Evolutionary conservation across 2,888 invertebrate genomes (phyloP), one percentile per base, ranked within the genome.

Genomic region (Drosophila cognata): DNA sequence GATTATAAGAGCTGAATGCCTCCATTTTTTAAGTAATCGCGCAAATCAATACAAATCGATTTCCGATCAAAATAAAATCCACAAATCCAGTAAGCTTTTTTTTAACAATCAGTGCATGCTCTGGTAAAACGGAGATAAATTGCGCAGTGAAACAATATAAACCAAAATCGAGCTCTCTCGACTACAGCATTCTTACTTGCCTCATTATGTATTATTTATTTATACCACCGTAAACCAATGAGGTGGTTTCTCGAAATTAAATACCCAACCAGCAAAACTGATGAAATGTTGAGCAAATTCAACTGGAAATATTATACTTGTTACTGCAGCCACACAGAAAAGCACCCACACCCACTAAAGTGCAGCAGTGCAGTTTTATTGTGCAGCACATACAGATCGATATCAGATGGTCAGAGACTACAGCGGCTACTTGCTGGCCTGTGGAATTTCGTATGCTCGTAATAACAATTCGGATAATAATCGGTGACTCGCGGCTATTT

Each of bases 401-500:
- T 41, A 53, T n/a, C n/a, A 43, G 38, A 29, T 36, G n/a, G 25
- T 5, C 51, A 25, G 50, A 43, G 29, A 33, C 38, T 31, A 38
- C 60, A 36, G 29, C 33, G 29, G 60, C 25, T 55, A 31, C 38
- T 38, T 11, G 35, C 56, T 59, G 41, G n/a, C 1, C 13, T 21
- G 25, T 21, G 21, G 41, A 52, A 38, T 50, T 61, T 18, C 18
- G 36, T 28, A 18, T 21, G 6, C 13, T 41, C 56, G 64, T 50
- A 61, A 64, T 76, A 76, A 56, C 52, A 48, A 77, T 57, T 61
- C 28, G 38, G 69, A 73, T 77, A 51, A 77, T 77, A 69, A 74
- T 74, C 60, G 58, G 43, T 28, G 68, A 57, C 48, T 73, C 56
- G 74, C 73, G 53, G 61, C 61, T 46, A 58, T 74, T 77, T 77